A percentile compares a stretch with the other conserved stretches of the same genome.
These are phyloP conservation scores for Drosophila rhopaloa DNA, from an alignment of 1,140 invertebrate genomes.

Conservation along the genomic window DNA sequence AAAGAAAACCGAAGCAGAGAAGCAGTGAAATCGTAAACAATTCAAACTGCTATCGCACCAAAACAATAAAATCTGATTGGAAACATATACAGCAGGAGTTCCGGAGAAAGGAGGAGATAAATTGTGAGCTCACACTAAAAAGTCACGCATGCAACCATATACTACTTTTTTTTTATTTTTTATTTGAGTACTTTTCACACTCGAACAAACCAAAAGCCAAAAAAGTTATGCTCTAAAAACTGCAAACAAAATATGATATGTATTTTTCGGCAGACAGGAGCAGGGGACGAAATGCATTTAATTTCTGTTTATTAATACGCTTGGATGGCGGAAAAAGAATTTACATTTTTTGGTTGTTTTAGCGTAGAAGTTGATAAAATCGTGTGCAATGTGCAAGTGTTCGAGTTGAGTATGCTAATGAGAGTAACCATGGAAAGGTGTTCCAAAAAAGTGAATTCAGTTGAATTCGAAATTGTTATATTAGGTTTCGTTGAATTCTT, in stretches of 20 bases:
- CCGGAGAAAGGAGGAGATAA: not conserved
- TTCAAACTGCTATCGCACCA: slow-evolving; percentile 65
- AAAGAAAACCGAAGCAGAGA: not conserved
- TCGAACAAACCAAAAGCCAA: slow-evolving; percentile 30
- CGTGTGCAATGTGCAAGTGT: not conserved
- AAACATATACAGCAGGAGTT: slow-evolving; percentile 43
- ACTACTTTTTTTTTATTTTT: not conserved
- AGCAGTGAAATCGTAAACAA: slow-evolving; percentile 51
- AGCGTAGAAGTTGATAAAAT: slow-evolving; percentile 8
- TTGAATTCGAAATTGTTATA: not conserved
- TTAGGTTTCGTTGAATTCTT: not conserved
- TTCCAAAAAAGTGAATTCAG: not conserved
- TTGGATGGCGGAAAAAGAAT: slow-evolving; percentile 41
- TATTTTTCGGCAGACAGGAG: slow-evolving; percentile 10
- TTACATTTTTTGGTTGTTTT: slow-evolving; percentile 15
- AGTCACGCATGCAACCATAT: slow-evolving; percentile 21
- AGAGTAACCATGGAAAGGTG: slow-evolving; percentile 4
- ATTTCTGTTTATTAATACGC: slow-evolving; percentile 52
- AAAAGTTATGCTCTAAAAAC: slow-evolving; percentile 44
- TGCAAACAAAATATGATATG: slow-evolving; percentile 27
- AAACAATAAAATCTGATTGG: slow-evolving; percentile 81
- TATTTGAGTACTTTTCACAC: slow-evolving; percentile 28
- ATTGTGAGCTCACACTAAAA: slow-evolving; percentile 5
- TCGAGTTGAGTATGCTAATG: slow-evolving; percentile 20
- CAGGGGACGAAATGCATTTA: slow-evolving; percentile 18